Percentiles rank a stretch among this genome's conserved stretches.
Evolutionary conservation across 2,888 invertebrate genomes (phyloP).

Genomic region (Tetrapedia diversipes): DNA sequence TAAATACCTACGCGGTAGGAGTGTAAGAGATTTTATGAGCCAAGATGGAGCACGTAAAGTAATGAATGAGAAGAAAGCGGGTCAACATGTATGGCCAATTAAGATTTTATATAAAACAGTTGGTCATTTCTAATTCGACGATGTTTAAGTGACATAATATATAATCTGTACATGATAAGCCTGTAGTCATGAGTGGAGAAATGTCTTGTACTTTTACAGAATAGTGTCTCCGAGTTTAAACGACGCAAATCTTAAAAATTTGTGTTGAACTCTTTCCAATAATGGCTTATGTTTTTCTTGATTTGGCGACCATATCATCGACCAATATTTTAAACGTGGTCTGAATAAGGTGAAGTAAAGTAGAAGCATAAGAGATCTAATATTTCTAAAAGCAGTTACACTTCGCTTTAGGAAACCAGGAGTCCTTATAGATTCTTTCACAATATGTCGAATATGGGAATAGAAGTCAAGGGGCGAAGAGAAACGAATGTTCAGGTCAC

Average conservation of each 20-base stretch:
- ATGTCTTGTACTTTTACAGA: no score
- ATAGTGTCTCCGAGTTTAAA: no score
- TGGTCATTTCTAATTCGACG: not conserved
- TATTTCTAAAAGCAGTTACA: conserved; percentile 3
- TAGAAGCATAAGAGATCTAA: not conserved
- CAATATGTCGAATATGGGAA: not conserved
- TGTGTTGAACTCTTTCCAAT: not conserved
- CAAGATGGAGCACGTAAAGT: no score
- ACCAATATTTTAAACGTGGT: not conserved
- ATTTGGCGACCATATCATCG: not conserved
- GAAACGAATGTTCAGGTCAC: not conserved
- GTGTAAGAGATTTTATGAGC: no score
- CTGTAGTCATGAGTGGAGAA: not conserved
- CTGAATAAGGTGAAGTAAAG: not conserved
- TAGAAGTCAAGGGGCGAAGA: not conserved
- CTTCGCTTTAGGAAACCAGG: not conserved
- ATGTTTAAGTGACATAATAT: not conserved
- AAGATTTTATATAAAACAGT: not conserved
- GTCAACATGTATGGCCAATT: no score
- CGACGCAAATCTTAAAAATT: no score
- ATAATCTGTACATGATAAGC: not conserved
- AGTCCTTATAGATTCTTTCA: not conserved
- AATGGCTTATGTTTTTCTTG: not conserved
- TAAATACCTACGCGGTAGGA: no score
- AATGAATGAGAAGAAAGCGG: not conserved